Conservation (phyloP, 2,113 vertebrate species). For the Nothobranchius kuhntae region DNA sequence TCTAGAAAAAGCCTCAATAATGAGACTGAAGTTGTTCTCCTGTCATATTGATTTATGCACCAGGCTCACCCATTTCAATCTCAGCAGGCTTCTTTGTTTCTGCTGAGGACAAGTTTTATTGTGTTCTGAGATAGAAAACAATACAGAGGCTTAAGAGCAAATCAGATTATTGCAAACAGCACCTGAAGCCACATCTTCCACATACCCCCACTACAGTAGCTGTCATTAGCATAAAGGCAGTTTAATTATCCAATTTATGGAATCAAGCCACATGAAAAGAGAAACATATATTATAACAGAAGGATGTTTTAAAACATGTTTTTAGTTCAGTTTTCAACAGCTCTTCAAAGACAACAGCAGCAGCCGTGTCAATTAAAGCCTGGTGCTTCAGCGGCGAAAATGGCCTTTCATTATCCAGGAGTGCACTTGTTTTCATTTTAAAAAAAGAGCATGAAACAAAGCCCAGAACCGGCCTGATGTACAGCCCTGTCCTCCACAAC, state of each 20-base stretch:
- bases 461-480: too few relatives aligned
- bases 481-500: too few relatives aligned
- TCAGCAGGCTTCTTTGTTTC: neutral
- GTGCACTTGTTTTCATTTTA: too few relatives aligned
- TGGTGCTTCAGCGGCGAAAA: too few relatives aligned
- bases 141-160: neutral
- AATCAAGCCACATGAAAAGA: conserved; percentile 6
- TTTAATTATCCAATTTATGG: conserved; percentile 13
- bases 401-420: too few relatives aligned
- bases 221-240: too few relatives aligned
- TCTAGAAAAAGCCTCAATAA: conserved; percentile 10
- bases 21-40: conserved; percentile 19
- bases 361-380: too few relatives aligned
- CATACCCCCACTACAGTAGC: neutral
- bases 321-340: neutral
- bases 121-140: neutral
- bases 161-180: neutral
- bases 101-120: neutral
- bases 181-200: neutral
- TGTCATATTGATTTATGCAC: conserved; percentile 46
- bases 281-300: neutral
- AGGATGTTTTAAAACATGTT: neutral
- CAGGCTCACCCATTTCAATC: conserved; percentile 15
- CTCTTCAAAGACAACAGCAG: too few relatives aligned
- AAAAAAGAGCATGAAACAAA: too few relatives aligned